These are phyloP conservation scores for Heliconius charithonia DNA, from an alignment of 2,888 invertebrate species.

Conservation along the genomic window DNA sequence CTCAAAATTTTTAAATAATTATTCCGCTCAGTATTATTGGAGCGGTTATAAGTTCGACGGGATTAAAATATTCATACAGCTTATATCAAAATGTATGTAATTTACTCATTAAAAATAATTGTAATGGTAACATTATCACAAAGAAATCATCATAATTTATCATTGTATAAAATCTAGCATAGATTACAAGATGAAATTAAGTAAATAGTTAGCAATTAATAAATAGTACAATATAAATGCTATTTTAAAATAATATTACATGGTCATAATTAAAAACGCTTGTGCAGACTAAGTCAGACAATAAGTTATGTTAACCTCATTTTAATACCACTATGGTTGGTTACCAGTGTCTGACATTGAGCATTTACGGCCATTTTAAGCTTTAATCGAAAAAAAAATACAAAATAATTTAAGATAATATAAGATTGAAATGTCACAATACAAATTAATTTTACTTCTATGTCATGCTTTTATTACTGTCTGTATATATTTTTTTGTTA, in stretches of 20 bases:
- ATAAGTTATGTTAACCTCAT: constrained; percentile 11
- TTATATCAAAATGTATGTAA: constrained; percentile 24
- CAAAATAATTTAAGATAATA: constrained; percentile 50
- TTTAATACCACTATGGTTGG: constrained; percentile 8
- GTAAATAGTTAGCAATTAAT: constrained; percentile 11
- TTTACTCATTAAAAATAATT: constrained; percentile 15
- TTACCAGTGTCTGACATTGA: constrained; percentile 30
- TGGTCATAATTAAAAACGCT: constrained; percentile 33
- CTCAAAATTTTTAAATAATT: not conserved
- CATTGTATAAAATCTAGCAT: constrained; percentile 10
- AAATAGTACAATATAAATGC: constrained; percentile 16
- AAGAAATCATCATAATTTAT: constrained; percentile 4
- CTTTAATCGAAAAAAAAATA: constrained; percentile 62
- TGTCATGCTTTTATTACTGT: not conserved
- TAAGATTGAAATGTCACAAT: constrained; percentile 37
- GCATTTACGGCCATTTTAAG: constrained; percentile 70
- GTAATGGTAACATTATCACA: constrained; percentile 13
- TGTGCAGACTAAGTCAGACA: constrained; percentile 22
- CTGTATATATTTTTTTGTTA: not conserved
- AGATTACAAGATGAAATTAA: constrained; percentile 10
- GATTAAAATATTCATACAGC: constrained; percentile 18
- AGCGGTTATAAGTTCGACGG: not conserved
- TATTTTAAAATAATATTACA: constrained; percentile 21
- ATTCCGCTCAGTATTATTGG: not conserved
- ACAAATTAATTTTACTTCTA: constrained; percentile 50